Evolutionary conservation across 2,888 invertebrate genomes (phyloP).

Genomic region (Alsophila aescularia): DNA sequence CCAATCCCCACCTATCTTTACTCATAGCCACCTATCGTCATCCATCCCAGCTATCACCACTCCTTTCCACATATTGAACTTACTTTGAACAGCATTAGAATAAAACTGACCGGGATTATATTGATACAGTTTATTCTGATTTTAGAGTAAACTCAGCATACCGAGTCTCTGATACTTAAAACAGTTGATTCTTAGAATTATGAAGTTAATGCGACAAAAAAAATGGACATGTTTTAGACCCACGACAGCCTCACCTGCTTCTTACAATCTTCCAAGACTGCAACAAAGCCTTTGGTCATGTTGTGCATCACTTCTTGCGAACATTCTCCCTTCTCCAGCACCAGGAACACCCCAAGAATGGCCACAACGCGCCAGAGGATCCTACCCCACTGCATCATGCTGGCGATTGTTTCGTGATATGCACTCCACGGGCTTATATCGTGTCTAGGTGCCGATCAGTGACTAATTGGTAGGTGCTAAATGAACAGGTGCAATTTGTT

Average conservation of each 20-base stretch:
- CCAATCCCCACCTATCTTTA: no score
- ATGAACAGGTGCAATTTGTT: slow-evolving; percentile 5
- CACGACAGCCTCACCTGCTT: slow-evolving; percentile 66
- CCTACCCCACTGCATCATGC: slow-evolving; percentile 2
- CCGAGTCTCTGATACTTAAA: no score
- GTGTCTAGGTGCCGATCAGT: background rate
- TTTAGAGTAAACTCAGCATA: no score
- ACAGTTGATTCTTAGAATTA: no score
- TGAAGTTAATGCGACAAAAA: no score
- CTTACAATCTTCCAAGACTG: slow-evolving; percentile 61
- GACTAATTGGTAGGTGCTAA: background rate
- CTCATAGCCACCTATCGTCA: no score
- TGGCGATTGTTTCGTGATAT: background rate
- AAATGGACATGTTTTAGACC: no score
- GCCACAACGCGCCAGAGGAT: slow-evolving; percentile 4
- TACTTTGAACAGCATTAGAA: no score
- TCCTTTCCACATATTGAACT: no score
- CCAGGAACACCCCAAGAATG: slow-evolving; percentile 1
- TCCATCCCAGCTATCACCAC: no score
- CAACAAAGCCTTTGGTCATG: slow-evolving; percentile 57
- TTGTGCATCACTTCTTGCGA: slow-evolving; percentile 68
- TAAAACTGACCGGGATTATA: no score
- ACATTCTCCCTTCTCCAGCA: slow-evolving; percentile 3
- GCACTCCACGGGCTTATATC: slow-evolving; percentile 3
- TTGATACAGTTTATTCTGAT: no score